Percentiles rank a stretch among this genome's conserved stretches.
These are phyloP conservation scores for Clarias pachynema DNA, from an alignment of 2,797 vertebrate species.

Conservation along the genomic window DNA sequence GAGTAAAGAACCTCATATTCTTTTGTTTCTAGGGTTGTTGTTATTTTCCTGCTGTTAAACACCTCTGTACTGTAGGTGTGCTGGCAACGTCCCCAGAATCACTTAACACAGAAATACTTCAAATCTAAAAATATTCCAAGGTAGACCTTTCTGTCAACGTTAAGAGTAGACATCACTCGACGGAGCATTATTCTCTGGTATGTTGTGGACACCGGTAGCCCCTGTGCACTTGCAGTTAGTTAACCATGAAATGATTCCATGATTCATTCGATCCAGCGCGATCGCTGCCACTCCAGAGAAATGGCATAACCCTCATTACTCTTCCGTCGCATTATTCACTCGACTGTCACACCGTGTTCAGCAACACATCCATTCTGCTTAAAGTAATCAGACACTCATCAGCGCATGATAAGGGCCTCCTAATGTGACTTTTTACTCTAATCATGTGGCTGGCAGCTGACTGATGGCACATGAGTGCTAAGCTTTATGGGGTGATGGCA, in stretches of 20 bases:
- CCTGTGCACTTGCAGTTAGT: conserved; percentile 25
- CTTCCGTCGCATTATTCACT: conserved; percentile 44
- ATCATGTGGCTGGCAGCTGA: conserved; percentile 31
- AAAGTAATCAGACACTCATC: conserved; percentile 48
- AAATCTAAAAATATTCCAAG: background rate
- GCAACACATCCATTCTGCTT: conserved; percentile 47
- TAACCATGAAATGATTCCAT: conserved; percentile 33
- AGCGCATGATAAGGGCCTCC: conserved; percentile 24
- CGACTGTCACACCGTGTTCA: conserved; percentile 38
- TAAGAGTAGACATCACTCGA: conserved; percentile 6
- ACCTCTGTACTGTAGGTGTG: background rate
- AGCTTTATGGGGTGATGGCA: conserved; percentile 32
- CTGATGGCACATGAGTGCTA: conserved; percentile 23
- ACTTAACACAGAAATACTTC: background rate
- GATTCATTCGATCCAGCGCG: conserved; percentile 22
- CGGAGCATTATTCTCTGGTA: background rate
- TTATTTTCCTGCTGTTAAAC: background rate
- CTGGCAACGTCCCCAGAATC: background rate
- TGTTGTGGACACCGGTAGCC: background rate
- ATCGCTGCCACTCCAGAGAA: conserved; percentile 35
- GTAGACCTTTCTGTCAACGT: background rate
- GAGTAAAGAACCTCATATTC: background rate
- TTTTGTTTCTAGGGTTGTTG: background rate
- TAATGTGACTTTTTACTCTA: conserved; percentile 43
- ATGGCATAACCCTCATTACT: conserved; percentile 44